A percentile compares a stretch with the other conserved stretches of the same genome.
Evolutionary conservation across 1,140 invertebrate species (phyloP).

Genomic region (Drosophila melanica): DNA sequence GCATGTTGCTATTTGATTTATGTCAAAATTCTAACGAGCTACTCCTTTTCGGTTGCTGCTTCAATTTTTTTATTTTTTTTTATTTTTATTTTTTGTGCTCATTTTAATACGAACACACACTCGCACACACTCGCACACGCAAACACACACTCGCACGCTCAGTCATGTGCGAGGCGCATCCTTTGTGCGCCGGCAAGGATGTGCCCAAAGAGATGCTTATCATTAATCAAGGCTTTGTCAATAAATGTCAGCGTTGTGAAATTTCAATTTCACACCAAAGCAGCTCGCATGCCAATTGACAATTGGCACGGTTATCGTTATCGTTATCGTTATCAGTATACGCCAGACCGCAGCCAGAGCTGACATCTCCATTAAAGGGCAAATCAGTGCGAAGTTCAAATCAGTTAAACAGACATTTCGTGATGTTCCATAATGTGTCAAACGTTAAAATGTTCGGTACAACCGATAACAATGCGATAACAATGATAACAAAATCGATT

Average conservation of each 20-base stretch:
- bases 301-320: constrained; percentile 53
- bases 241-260: constrained; percentile 82
- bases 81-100: constrained; percentile 9
- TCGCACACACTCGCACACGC: no score
- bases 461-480: background rate
- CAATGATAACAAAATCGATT: background rate
- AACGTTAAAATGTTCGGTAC: background rate
- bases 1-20: constrained; percentile 83
- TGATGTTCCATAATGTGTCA: background rate
- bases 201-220: constrained; percentile 61
- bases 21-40: constrained; percentile 83
- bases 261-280: constrained; percentile 79
- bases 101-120: constrained; percentile 25
- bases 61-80: constrained; percentile 11
- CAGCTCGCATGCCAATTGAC: constrained; percentile 66
- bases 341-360: constrained; percentile 12
- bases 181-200: constrained; percentile 41
- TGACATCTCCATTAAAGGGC: constrained; percentile 39
- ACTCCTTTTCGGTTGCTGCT: constrained; percentile 40
- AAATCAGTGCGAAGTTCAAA: constrained; percentile 1
- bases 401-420: background rate
- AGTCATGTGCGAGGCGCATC: constrained; percentile 39
- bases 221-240: constrained; percentile 82
- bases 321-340: constrained; percentile 66
- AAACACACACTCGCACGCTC: constrained; percentile 6